Evolutionary conservation across 1,140 invertebrate genomes (phyloP).

Genomic region (Euura lappo): DNA sequence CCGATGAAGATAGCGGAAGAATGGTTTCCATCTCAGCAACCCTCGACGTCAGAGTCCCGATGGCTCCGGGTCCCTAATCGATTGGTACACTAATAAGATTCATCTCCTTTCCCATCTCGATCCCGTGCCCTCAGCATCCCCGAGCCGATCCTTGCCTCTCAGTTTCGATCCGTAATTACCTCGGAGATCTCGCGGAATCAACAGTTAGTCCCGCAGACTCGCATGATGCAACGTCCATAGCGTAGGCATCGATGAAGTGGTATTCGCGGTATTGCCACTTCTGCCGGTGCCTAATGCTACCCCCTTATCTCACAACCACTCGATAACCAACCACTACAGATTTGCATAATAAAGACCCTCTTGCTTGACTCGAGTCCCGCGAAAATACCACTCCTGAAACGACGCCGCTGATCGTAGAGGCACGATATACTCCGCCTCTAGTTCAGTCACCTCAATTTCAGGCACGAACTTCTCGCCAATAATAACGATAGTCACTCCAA

Average conservation of each 20-base stretch:
- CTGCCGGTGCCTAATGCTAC: not conserved
- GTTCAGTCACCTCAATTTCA: too few species aligned
- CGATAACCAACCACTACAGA: conserved; percentile 9
- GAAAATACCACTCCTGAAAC: too few species aligned
- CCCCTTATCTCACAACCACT: not conserved
- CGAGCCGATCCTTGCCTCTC: not conserved
- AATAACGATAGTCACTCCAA: too few species aligned
- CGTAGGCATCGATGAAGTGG: conserved; percentile 7
- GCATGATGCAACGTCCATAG: conserved; percentile 17
- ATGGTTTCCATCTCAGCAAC: conserved; percentile 16
- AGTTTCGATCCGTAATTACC: conserved; percentile 24
- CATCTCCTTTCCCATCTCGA: not conserved
- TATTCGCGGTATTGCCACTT: not conserved
- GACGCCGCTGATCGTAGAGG: too few species aligned
- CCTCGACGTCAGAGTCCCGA: not conserved
- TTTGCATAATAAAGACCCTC: not conserved
- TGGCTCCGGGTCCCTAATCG: conserved; percentile 13
- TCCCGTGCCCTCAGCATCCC: not conserved
- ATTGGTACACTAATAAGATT: conserved; percentile 25
- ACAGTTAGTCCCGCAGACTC: not conserved
- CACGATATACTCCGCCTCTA: too few species aligned
- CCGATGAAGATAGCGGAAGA: conserved; percentile 11
- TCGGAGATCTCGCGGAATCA: not conserved
- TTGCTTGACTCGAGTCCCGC: too few species aligned
- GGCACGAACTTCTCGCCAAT: too few species aligned